Conservation (phyloP, 2,113 vertebrate genomes). For the Phycodurus eques region DNA sequence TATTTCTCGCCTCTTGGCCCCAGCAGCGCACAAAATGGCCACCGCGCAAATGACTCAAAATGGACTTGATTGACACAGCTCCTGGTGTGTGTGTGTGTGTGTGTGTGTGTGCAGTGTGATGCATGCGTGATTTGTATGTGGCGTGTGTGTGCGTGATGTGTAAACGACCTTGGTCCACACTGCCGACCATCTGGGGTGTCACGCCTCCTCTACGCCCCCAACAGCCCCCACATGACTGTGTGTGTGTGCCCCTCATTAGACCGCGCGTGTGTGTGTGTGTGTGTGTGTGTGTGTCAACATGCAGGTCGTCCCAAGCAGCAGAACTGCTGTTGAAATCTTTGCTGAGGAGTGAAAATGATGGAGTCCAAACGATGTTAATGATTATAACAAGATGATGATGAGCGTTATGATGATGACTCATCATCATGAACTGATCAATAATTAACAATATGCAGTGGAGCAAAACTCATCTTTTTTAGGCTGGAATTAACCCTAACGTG, state of each 20-base stretch:
- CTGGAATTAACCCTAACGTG: background rate
- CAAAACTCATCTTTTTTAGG: background rate
- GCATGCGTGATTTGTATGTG: background rate
- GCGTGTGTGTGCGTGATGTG: background rate
- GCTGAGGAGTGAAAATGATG: background rate
- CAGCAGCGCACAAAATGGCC: background rate
- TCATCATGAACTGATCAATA: slow-evolving; percentile 1
- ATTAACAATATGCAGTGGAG: background rate
- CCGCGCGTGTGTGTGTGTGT: background rate
- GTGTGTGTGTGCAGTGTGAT: background rate
- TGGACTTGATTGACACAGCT: background rate
- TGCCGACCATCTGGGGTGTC: slow-evolving; percentile 1
- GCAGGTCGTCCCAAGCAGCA: background rate
- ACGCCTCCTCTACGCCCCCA: background rate
- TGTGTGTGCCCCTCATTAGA: background rate
- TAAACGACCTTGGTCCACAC: slow-evolving; percentile 1
- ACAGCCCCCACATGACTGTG: background rate
- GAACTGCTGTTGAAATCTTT: background rate
- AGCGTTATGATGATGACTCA: background rate
- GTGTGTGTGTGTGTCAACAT: background rate
- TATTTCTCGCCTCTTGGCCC: background rate
- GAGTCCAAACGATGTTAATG: background rate
- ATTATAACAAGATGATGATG: background rate
- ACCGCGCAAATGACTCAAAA: background rate
- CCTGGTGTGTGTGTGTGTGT: background rate